Evolutionary conservation across 2,888 invertebrate genomes (phyloP).

Genomic region (Plagodis pulveraria): DNA sequence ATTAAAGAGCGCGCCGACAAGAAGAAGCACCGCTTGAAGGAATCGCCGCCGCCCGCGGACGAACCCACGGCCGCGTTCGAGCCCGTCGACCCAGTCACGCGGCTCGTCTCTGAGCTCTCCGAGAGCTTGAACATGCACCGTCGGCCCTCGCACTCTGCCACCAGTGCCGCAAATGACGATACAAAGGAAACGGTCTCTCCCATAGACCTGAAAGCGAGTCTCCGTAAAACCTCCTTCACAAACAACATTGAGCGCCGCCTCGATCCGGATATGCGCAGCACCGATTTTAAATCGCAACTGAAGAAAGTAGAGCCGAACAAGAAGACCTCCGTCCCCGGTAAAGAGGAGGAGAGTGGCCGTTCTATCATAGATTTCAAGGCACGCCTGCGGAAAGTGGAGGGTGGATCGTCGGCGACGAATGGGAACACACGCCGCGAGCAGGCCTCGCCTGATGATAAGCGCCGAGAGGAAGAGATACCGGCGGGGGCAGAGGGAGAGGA

Average conservation of each 20-base stretch:
- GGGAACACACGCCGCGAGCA: slow-evolving; percentile 56
- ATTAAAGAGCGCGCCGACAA: slow-evolving; percentile 92
- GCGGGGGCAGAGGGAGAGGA: slow-evolving; percentile 63
- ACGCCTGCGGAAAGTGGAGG: slow-evolving; percentile 92
- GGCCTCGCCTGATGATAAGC: slow-evolving; percentile 60
- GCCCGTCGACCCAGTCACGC: slow-evolving; percentile 90
- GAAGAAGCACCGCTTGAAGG: slow-evolving; percentile 84
- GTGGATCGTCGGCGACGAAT: slow-evolving; percentile 62
- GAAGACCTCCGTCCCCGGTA: slow-evolving; percentile 77
- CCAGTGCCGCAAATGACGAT: slow-evolving; percentile 47
- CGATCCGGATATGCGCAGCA: slow-evolving; percentile 54
- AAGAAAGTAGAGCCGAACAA: slow-evolving; percentile 91
- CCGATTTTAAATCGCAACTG: slow-evolving; percentile 87
- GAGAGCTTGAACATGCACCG: slow-evolving; percentile 89
- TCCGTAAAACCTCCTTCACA: slow-evolving; percentile 71
- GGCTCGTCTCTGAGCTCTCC: slow-evolving; percentile 93
- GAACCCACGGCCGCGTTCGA: slow-evolving; percentile 55
- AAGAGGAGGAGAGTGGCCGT: slow-evolving; percentile 81
- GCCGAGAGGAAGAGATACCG: slow-evolving; percentile 65
- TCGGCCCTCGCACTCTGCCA: slow-evolving; percentile 45
- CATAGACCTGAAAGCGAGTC: slow-evolving; percentile 78
- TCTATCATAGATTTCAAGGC: slow-evolving; percentile 94
- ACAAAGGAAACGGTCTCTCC: slow-evolving; percentile 62
- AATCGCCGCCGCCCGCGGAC: slow-evolving; percentile 75
- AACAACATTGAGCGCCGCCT: slow-evolving; percentile 54